phyloP scores from a whole-genome alignment of 2,113 vertebrate genomes.

The Clarias batrachus region DNA sequence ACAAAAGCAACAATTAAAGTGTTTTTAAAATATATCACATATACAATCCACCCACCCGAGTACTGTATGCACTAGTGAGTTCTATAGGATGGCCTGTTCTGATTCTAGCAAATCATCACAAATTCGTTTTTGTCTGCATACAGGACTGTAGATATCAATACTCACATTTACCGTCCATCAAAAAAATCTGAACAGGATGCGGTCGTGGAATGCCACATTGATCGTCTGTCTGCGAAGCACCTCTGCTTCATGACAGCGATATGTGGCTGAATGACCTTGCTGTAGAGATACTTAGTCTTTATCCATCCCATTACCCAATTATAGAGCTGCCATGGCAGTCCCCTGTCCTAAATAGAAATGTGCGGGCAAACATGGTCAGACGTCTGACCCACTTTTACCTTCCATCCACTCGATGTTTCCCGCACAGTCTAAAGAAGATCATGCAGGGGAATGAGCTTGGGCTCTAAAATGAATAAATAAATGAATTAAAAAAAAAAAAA shows the following conservation, averaged over 20 bases:
- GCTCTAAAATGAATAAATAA: neutral
- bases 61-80: neutral
- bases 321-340: slow-evolving; percentile 44
- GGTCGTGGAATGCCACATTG: slow-evolving; percentile 32
- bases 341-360: slow-evolving; percentile 46
- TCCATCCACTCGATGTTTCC: slow-evolving; percentile 30
- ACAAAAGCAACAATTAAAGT: neutral
- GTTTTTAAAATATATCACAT: neutral
- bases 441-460: slow-evolving; percentile 20
- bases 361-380: slow-evolving; percentile 17
- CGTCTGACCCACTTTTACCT: slow-evolving; percentile 51
- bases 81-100: neutral
- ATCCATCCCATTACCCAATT: slow-evolving; percentile 58
- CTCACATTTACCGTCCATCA: slow-evolving; percentile 33
- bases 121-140: slow-evolving; percentile 30
- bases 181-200: slow-evolving; percentile 36
- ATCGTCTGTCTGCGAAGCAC: slow-evolving; percentile 36
- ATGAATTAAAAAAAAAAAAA: neutral
- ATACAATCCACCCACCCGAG: neutral
- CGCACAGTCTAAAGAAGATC: slow-evolving; percentile 2
- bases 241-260: slow-evolving; percentile 44
- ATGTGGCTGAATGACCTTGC: slow-evolving; percentile 48
- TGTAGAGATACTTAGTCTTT: slow-evolving; percentile 48
- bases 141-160: slow-evolving; percentile 39
- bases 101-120: slow-evolving; percentile 38